Conservation (phyloP, 2,888 invertebrate genomes). For the Orchesella flavescens region DNA sequence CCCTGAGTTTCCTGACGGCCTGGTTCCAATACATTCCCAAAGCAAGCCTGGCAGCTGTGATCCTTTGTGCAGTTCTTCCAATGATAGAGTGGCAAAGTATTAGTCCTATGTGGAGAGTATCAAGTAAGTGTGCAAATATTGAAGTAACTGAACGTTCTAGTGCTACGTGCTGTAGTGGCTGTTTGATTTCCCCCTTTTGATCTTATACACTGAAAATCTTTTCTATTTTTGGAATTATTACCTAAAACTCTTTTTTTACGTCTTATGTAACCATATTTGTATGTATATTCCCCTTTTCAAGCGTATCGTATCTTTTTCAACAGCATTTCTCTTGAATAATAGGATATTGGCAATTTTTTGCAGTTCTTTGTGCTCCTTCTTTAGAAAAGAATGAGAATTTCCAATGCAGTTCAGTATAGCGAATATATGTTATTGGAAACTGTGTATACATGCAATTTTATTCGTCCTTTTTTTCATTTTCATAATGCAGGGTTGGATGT, state of each 20-base stretch:
- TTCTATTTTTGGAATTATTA: no score
- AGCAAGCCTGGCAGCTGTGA: conserved; percentile 91
- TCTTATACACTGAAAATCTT: no score
- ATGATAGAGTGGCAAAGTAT: conserved; percentile 84
- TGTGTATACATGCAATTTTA: not conserved
- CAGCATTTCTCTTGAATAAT: not conserved
- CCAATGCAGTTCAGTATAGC: not conserved
- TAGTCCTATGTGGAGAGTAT: conserved; percentile 69
- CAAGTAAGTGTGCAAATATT: conserved; percentile 53
- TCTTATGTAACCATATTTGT: not conserved
- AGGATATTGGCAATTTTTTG: not conserved
- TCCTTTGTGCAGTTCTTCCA: conserved; percentile 94
- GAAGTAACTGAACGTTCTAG: no score
- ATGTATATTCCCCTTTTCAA: not conserved
- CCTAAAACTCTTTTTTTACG: no score
- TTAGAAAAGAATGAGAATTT: not conserved
- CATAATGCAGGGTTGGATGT: conserved; percentile 80
- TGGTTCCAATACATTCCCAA: conserved; percentile 92
- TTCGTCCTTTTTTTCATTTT: not conserved
- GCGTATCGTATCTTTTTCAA: not conserved
- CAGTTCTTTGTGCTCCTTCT: not conserved
- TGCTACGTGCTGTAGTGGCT: not conserved
- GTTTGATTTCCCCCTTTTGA: not conserved
- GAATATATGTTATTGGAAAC: not conserved
- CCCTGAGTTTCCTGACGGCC: conserved; percentile 88